Percentiles rank a stretch among this genome's conserved stretches.
Evolutionary conservation across 2,113 vertebrate species (phyloP).

Genomic region (Mobula birostris): DNA sequence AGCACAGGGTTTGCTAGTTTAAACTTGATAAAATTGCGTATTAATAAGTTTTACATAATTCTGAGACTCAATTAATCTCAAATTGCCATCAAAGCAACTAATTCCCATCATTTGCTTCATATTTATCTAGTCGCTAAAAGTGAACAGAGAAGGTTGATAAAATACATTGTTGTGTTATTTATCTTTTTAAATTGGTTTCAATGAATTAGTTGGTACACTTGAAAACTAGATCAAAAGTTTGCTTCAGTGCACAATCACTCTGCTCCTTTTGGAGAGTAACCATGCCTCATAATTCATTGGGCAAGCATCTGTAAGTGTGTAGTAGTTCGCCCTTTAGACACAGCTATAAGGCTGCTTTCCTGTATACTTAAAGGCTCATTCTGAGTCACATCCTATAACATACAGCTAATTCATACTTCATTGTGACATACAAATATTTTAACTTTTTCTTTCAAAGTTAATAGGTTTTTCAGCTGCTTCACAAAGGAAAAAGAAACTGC

Average conservation of each 20-base stretch:
- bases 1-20: no score
- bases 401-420: slow-evolving; percentile 30
- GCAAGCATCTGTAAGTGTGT: slow-evolving; percentile 11
- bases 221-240: slow-evolving; percentile 28
- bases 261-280: background rate
- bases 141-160: background rate
- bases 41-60: no score
- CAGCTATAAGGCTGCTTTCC: background rate
- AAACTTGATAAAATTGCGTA: background rate
- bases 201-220: background rate
- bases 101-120: background rate
- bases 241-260: background rate
- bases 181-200: slow-evolving; percentile 6
- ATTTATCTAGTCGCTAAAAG: background rate
- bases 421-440: background rate
- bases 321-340: slow-evolving; percentile 7
- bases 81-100: background rate
- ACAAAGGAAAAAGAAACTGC: background rate
- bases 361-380: background rate
- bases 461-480: slow-evolving; percentile 15
- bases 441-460: slow-evolving; percentile 11
- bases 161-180: background rate
- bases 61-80: background rate
- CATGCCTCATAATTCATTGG: slow-evolving; percentile 28
- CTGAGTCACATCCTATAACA: slow-evolving; percentile 17